Evolutionary conservation across 2,888 invertebrate genomes (phyloP).

Genomic region (Megaustenia siamemsis): DNA sequence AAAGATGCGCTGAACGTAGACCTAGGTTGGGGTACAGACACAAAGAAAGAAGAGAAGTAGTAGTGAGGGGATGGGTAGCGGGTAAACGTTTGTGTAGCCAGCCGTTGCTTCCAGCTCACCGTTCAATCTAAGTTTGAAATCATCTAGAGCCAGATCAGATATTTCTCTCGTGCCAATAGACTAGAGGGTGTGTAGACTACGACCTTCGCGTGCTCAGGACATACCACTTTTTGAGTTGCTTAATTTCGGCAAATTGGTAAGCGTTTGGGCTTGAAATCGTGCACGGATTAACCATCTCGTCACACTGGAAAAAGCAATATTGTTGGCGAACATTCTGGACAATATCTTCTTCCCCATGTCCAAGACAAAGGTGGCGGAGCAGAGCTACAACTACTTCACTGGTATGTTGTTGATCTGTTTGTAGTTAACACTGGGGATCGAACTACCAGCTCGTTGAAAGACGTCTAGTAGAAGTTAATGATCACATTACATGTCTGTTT

Average conservation of each 20-base stretch:
- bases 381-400: constrained; percentile 45
- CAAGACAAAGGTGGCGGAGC: constrained; percentile 27
- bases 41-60: neutral
- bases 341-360: constrained; percentile 33
- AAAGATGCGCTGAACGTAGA: neutral
- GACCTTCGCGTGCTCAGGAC: neutral
- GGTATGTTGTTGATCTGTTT: constrained; percentile 24
- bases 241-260: neutral
- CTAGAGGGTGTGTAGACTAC: neutral
- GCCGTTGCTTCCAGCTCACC: constrained; percentile 2
- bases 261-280: neutral
- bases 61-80: neutral
- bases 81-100: neutral
- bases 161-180: neutral
- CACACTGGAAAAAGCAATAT: constrained; percentile 37
- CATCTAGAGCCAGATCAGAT: neutral
- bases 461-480: too few species aligned
- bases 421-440: neutral
- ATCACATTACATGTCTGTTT: neutral
- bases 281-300: neutral
- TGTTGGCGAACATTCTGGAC: constrained; percentile 32
- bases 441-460: neutral
- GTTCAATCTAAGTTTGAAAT: constrained; percentile 12
- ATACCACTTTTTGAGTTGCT: neutral
- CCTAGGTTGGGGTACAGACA: neutral